phyloP scores from a whole-genome alignment of 2,797 vertebrate species.

The Gorsachius magnificus region DNA sequence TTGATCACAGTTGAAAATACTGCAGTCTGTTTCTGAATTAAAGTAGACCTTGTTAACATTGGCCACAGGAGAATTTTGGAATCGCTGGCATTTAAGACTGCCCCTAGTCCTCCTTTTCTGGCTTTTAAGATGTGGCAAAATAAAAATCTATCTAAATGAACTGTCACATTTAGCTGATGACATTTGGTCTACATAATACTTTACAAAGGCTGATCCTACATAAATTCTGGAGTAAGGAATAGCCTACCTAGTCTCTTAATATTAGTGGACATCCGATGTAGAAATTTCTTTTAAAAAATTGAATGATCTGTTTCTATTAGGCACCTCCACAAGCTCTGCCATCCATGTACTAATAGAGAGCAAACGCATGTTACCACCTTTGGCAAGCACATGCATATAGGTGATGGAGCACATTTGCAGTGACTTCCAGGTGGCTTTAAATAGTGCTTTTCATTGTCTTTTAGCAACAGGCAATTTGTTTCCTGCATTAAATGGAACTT shows the following conservation, averaged over 20 bases:
- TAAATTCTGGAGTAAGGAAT: not conserved
- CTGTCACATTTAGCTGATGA: not conserved
- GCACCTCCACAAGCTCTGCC: not conserved
- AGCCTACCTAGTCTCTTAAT: not conserved
- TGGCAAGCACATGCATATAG: not conserved
- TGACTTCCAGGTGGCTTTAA: not conserved
- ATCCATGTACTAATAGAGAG: not conserved
- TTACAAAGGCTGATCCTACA: not conserved
- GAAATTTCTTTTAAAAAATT: not conserved
- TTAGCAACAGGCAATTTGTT: not conserved
- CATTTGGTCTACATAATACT: not conserved
- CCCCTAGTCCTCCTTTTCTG: not conserved
- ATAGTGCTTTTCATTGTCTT: not conserved
- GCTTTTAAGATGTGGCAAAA: not conserved
- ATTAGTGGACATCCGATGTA: not conserved
- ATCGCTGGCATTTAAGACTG: not conserved
- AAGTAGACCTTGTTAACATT: not conserved
- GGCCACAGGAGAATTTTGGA: not conserved
- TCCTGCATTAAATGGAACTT: not conserved
- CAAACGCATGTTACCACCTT: not conserved
- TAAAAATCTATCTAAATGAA: not conserved
- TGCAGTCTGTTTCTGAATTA: not conserved
- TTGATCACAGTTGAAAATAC: not conserved
- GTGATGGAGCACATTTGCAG: not conserved
- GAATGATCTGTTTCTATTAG: not conserved